These are phyloP conservation scores for Rhynchotus rufescens DNA, from an alignment of 2,797 vertebrate species.

Conservation along the genomic window DNA sequence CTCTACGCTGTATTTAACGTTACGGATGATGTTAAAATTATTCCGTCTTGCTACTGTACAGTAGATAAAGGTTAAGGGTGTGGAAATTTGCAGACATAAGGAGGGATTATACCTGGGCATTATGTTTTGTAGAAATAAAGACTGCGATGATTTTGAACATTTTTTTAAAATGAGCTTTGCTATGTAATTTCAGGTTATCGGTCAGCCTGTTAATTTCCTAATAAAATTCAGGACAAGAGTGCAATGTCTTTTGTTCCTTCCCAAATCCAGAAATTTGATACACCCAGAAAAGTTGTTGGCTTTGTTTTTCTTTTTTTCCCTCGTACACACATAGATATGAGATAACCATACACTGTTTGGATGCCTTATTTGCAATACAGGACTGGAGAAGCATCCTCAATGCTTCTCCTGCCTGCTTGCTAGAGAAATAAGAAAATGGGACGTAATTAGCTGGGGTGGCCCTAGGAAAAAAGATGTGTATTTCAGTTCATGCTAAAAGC, in stretches of 20 bases:
- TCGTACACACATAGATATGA: neutral
- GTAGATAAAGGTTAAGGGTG: neutral
- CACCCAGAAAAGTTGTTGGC: neutral
- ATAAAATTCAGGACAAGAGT: slow-evolving; percentile 73
- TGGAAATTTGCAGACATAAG: slow-evolving; percentile 43
- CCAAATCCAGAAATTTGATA: neutral
- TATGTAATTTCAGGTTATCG: slow-evolving; percentile 67
- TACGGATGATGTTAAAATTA: neutral
- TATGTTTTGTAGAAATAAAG: slow-evolving; percentile 70
- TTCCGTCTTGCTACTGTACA: slow-evolving; percentile 28
- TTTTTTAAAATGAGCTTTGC: slow-evolving; percentile 50
- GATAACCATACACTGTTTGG: neutral
- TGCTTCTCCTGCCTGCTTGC: neutral
- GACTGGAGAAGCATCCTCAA: neutral
- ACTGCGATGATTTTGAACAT: slow-evolving; percentile 49
- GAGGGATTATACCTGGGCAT: slow-evolving; percentile 68
- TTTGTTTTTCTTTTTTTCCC: neutral
- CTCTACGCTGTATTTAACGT: slow-evolving; percentile 25
- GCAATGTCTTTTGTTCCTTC: slow-evolving; percentile 30
- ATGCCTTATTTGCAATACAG: neutral
- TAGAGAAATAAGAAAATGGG: neutral
- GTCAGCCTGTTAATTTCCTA: slow-evolving; percentile 73
- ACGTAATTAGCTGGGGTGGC: neutral
- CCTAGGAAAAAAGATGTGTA: neutral
- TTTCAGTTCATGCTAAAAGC: neutral